Base-by-base conservation (phyloP, 2,113 vertebrate genomes). In the Gobio gobio region DNA sequence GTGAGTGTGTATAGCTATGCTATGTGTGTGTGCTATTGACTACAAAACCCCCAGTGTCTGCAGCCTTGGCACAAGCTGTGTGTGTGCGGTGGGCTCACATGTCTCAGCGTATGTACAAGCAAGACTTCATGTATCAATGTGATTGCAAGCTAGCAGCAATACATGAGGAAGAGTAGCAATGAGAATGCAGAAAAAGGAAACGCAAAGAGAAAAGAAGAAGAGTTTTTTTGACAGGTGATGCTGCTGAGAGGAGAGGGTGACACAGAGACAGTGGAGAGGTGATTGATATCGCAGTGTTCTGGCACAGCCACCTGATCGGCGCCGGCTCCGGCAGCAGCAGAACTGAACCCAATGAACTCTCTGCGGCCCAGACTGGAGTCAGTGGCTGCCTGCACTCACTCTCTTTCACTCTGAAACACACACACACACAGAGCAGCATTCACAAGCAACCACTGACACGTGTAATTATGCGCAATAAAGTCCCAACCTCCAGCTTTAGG, bases 271-370 rank as follows among this genome's bases (percentile, higher is more conserved):
- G 78, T 10, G 20, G 78, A 49, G 47, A 64, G 73, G 77, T 88
- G 88, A 89, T 87, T 89, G 85, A 89, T 89, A 87, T 79, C 64
- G 14, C 78, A 85, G 64, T 36, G 78, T 66, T 89, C 83, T 81
- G 82, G 77, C 82, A 64, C 29, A 14, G 85, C 49, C 87, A 77
- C 56, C 87, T 81, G 78, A 86, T 88, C 88, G 85, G 85, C 73
- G 83, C 88, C 87, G 12, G 83, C 74, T 85, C 80, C 56, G 78
- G 61, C 88, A 87, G 85, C 78, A 66, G 82, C 83, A 85, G 61
- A 68, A 66, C 47, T 66, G 83, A 89, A 89, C 88, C 88, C 85
- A 85, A 56, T 89, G 88, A 89, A 89, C 88, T 72, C 80, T 72
- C 81, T 83, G 81, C 66, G 14, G 66, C 49, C 81, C 81, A 83